Conservation (phyloP, 2,113 vertebrate genomes). For the Thomomys bottae region DNA sequence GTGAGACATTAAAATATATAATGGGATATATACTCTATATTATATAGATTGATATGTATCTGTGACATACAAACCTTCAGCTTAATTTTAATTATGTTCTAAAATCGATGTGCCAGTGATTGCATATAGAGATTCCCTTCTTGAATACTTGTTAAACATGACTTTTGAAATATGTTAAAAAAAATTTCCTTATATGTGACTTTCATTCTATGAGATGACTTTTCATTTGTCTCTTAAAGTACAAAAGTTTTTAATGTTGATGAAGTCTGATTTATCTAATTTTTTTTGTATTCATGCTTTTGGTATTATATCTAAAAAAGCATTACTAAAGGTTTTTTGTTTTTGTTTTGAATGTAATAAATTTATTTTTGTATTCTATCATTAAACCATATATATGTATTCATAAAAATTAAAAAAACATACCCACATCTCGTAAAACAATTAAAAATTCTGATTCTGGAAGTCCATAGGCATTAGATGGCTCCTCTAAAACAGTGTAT, state of each 20-base stretch:
- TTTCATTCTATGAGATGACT: background rate
- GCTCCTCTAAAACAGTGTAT: constrained; percentile 97
- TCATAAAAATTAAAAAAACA: constrained; percentile 73
- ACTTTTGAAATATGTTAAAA: no score
- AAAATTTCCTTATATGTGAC: background rate
- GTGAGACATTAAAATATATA: no score
- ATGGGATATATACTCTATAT: no score
- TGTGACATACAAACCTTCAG: no score
- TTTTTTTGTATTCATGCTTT: constrained; percentile 42
- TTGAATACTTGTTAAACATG: no score
- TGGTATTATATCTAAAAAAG: constrained; percentile 45
- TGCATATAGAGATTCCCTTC: no score
- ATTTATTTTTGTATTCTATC: constrained; percentile 23
- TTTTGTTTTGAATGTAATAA: constrained; percentile 22
- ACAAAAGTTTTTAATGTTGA: constrained; percentile 8
- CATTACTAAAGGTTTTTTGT: constrained; percentile 5
- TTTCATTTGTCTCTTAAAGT: constrained; percentile 31
- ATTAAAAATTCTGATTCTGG: constrained; percentile 98
- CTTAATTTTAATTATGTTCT: no score
- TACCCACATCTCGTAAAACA: constrained; percentile 97
- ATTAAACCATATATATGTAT: constrained; percentile 32
- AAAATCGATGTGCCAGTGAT: no score
- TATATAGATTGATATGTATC: no score
- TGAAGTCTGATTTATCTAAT: background rate
- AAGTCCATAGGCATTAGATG: constrained; percentile 96